Percentiles rank a stretch among this genome's conserved stretches.
Evolutionary conservation across 2,888 invertebrate species (phyloP).

Genomic region (Dolichopus griseipennis): DNA sequence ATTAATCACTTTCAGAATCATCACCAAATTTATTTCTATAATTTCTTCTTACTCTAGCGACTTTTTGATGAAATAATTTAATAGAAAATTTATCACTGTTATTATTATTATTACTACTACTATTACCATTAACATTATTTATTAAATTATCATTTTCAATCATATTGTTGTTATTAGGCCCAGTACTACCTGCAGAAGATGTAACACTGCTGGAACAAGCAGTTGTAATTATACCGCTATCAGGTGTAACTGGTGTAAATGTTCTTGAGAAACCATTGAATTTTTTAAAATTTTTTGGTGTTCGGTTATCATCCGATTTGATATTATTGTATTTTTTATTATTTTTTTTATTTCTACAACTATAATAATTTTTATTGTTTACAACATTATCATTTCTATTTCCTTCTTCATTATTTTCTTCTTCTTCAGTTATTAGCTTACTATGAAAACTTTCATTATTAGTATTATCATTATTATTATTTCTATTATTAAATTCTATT

Average conservation of each 20-base stretch:
- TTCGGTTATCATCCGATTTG: slow-evolving; percentile 20
- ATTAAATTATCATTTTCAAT: background rate
- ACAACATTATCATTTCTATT: slow-evolving; percentile 13
- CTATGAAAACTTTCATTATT: no score
- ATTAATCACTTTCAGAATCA: slow-evolving; percentile 56
- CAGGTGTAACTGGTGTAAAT: slow-evolving; percentile 26
- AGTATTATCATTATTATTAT: background rate
- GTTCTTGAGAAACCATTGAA: slow-evolving; percentile 20
- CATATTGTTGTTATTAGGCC: slow-evolving; percentile 18
- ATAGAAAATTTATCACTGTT: slow-evolving; percentile 25
- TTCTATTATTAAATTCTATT: background rate
- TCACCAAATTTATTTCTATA: slow-evolving; percentile 52
- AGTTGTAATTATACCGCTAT: slow-evolving; percentile 30
- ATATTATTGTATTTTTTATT: slow-evolving; percentile 16
- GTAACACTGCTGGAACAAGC: slow-evolving; percentile 20
- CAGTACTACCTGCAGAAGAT: slow-evolving; percentile 16
- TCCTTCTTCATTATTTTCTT: background rate
- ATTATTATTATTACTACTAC: slow-evolving; percentile 16
- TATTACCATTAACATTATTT: background rate
- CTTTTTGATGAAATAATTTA: slow-evolving; percentile 44
- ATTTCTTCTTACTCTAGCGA: slow-evolving; percentile 54
- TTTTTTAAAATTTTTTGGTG: slow-evolving; percentile 18
- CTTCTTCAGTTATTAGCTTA: background rate
- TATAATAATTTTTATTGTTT: slow-evolving; percentile 12
- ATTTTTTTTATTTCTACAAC: slow-evolving; percentile 13